A percentile compares a stretch with the other conserved stretches of the same genome.
These are phyloP conservation scores for Lepeophtheirus salmonis DNA, from an alignment of 1,140 invertebrate genomes.

Conservation along the genomic window DNA sequence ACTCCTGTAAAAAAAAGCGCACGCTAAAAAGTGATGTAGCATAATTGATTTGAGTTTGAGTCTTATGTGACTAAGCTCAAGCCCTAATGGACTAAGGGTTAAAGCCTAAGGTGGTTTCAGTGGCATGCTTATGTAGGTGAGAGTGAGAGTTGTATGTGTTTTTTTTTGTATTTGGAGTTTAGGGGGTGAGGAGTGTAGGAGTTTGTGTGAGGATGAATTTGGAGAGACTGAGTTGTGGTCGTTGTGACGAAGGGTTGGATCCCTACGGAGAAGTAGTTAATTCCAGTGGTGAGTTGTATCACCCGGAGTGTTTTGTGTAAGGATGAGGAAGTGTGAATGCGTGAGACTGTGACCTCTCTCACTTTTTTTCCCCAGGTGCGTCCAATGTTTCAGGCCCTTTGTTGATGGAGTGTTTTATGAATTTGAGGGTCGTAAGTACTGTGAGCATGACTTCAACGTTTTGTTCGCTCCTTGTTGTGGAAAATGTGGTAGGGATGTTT, in stretches of 20 bases:
- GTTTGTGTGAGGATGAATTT: too few species aligned
- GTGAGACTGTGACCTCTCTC: background rate
- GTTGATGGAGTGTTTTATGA: slow-evolving; percentile 96
- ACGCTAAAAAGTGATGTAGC: too few species aligned
- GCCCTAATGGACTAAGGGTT: too few species aligned
- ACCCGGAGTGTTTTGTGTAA: slow-evolving; percentile 98
- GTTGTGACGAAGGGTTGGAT: slow-evolving; percentile 81
- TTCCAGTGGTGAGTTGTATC: slow-evolving; percentile 93
- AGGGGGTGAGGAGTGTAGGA: too few species aligned
- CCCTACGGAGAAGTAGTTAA: slow-evolving; percentile 96
- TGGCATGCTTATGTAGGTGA: too few species aligned
- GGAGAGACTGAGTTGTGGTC: slow-evolving; percentile 60
- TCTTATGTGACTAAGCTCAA: too few species aligned
- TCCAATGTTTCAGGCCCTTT: slow-evolving; percentile 94
- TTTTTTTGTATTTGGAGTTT: too few species aligned
- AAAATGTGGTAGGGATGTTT: slow-evolving; percentile 55
- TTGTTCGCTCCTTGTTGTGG: slow-evolving; percentile 94
- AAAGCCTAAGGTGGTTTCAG: too few species aligned
- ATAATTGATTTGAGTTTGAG: too few species aligned
- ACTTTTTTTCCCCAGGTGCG: slow-evolving; percentile 46
- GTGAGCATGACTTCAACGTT: slow-evolving; percentile 97
- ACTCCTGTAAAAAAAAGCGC: too few species aligned
- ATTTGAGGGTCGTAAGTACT: slow-evolving; percentile 97
- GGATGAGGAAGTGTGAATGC: slow-evolving; percentile 27
- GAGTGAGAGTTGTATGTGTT: too few species aligned